A percentile compares a stretch with the other conserved stretches of the same genome.
phyloP scores from a whole-genome alignment of 1,140 invertebrate genomes.

The Drosophila mojavensis region DNA sequence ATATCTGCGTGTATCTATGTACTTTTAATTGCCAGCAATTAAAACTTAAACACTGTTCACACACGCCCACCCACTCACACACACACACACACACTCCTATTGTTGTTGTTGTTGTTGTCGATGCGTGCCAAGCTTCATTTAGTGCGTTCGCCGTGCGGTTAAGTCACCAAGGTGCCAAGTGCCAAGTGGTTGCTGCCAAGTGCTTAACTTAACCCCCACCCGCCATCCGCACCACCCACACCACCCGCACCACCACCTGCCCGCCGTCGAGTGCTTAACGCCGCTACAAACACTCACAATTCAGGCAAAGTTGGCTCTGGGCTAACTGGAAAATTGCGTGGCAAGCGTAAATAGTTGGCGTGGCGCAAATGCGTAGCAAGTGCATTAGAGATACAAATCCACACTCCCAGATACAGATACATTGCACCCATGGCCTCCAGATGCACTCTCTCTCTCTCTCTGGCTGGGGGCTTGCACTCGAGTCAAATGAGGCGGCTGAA shows the following conservation, averaged over 20 bases:
- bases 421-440: background rate
- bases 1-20: slow-evolving; percentile 61
- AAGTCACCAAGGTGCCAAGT: slow-evolving; percentile 79
- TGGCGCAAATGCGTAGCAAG: slow-evolving; percentile 31
- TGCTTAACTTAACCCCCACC: slow-evolving; percentile 2
- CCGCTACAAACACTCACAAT: slow-evolving; percentile 1
- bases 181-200: slow-evolving; percentile 37
- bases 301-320: slow-evolving; percentile 1
- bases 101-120: slow-evolving; percentile 20
- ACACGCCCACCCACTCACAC: slow-evolving; percentile 23
- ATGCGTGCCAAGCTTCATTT: slow-evolving; percentile 74
- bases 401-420: slow-evolving; percentile 15
- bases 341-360: slow-evolving; percentile 53
- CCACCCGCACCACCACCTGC: background rate
- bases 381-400: slow-evolving; percentile 9
- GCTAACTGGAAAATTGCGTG: slow-evolving; percentile 77
- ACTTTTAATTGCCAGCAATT: slow-evolving; percentile 83
- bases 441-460: background rate
- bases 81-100: slow-evolving; percentile 7
- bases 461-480: background rate
- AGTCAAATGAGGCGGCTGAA: background rate
- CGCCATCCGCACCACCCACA: background rate
- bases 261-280: background rate
- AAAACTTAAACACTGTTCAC: slow-evolving; percentile 75
- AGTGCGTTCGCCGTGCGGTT: slow-evolving; percentile 69